Percentiles rank a stretch among this genome's conserved stretches.
phyloP scores from a whole-genome alignment of 2,113 vertebrate species.

The Indri indri region DNA sequence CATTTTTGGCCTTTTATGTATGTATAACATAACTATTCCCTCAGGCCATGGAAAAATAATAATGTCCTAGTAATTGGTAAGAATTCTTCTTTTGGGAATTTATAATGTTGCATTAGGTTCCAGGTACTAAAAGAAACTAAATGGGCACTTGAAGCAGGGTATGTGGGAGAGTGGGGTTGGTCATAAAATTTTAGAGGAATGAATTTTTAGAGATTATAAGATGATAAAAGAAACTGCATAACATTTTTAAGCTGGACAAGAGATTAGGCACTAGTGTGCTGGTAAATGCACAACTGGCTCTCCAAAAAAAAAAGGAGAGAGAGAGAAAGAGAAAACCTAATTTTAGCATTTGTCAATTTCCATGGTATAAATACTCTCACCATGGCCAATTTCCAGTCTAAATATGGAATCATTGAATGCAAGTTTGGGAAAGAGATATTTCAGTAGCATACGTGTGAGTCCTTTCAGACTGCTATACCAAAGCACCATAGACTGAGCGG shows the following conservation, averaged over 20 bases:
- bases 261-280: background rate
- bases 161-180: background rate
- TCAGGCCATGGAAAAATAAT: background rate
- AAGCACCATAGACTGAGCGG: background rate
- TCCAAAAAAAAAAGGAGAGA: background rate
- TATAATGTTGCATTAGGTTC: background rate
- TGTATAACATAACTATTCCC: background rate
- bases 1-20: background rate
- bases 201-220: background rate
- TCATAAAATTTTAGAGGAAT: conserved; percentile 15
- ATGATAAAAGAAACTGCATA: background rate
- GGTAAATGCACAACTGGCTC: background rate
- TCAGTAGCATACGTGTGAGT: background rate
- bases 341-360: background rate
- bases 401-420: background rate
- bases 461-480: background rate
- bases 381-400: background rate
- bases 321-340: background rate
- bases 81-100: background rate
- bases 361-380: background rate
- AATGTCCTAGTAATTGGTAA: background rate
- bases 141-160: background rate
- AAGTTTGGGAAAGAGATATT: background rate
- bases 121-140: background rate
- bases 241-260: background rate